A percentile compares a stretch with the other conserved stretches of the same genome.
Evolutionary conservation across 2,113 vertebrate genomes (phyloP).

Genomic region (Esox niger): DNA sequence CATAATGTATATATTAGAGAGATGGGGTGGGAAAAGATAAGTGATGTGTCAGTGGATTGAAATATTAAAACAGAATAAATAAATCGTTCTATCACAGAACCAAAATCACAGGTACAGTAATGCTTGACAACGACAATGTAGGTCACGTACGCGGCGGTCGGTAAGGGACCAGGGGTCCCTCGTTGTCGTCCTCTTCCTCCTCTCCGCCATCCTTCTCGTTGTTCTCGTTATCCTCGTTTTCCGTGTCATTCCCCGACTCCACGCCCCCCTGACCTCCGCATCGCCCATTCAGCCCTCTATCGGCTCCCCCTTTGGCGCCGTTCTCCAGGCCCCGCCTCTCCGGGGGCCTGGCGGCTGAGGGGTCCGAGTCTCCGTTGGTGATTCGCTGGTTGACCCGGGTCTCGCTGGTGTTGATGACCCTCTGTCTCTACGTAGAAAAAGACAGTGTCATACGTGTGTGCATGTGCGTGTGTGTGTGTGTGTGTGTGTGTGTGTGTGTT

Average conservation of each 20-base stretch:
- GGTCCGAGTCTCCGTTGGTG: constrained; percentile 83
- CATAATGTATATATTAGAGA: no score
- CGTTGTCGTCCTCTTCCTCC: constrained; percentile 78
- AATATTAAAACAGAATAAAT: background rate
- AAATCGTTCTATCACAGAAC: no score
- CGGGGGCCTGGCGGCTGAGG: constrained; percentile 78
- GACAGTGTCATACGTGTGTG: background rate
- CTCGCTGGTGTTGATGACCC: constrained; percentile 86
- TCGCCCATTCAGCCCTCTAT: constrained; percentile 70
- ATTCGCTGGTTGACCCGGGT: constrained; percentile 66
- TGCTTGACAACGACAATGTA: background rate
- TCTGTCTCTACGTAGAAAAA: constrained; percentile 78
- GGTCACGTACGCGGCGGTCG: constrained; percentile 77
- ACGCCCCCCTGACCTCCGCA: constrained; percentile 69
- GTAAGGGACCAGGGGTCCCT: constrained; percentile 85
- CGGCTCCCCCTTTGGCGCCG: constrained; percentile 77
- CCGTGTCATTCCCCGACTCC: constrained; percentile 76
- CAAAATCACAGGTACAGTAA: no score
- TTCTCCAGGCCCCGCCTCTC: constrained; percentile 84
- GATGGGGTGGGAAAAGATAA: background rate
- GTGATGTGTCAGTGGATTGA: background rate
- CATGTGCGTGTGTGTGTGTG: background rate
- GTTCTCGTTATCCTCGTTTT: constrained; percentile 85
- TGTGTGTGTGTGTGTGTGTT: background rate
- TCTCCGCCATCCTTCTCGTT: constrained; percentile 81